A percentile compares a stretch with the other conserved stretches of the same genome.
phyloP scores from a whole-genome alignment of 2,113 vertebrate species.

The Tenrec ecaudatus region DNA sequence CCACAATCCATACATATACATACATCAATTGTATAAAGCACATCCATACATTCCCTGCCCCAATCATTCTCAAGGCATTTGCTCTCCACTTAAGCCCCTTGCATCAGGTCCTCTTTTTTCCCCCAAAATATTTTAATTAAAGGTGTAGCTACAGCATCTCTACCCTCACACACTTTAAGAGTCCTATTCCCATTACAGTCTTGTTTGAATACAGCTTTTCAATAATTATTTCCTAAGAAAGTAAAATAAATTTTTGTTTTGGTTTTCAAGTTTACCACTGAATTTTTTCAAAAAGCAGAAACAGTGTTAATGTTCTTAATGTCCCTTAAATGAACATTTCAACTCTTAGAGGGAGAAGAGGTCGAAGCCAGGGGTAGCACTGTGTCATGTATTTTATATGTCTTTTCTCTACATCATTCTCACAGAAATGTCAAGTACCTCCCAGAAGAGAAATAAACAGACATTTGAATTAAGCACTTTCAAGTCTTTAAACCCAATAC shows the following conservation, averaged over 20 bases:
- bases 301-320: conserved; percentile 35
- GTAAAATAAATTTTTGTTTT: not conserved
- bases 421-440: conserved; percentile 51
- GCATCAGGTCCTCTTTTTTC: no score
- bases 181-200: not conserved
- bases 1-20: no score
- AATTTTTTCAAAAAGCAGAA: conserved; percentile 61
- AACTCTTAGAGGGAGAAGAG: not conserved
- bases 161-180: not conserved
- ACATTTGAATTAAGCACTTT: conserved; percentile 24
- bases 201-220: not conserved
- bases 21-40: no score
- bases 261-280: conserved; percentile 9
- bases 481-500: conserved; percentile 23
- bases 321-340: conserved; percentile 25
- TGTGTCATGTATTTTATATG: not conserved
- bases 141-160: not conserved
- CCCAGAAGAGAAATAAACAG: conserved; percentile 5
- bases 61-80: no score
- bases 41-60: no score
- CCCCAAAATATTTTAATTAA: conserved; percentile 45
- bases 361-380: not conserved
- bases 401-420: conserved; percentile 30
- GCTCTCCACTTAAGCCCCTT: no score
- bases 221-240: not conserved